Conservation (phyloP, 2,797 vertebrate species). For the Lepilemur ruficaudatus region DNA sequence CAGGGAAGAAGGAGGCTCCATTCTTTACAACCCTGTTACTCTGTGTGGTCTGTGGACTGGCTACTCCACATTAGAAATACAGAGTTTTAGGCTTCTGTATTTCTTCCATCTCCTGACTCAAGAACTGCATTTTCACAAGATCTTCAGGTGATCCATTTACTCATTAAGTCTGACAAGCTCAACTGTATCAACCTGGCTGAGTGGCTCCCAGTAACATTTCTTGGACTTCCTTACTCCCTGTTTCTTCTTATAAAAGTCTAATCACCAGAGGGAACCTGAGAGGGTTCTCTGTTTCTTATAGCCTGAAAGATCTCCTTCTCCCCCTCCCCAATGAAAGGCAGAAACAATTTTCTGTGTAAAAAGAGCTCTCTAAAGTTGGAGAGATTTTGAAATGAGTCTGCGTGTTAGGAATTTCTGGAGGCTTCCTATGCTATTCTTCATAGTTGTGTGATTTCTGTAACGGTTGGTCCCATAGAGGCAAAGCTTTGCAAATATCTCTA, state of each 20-base stretch:
- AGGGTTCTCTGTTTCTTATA: not conserved
- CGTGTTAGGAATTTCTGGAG: not conserved
- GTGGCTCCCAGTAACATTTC: not conserved
- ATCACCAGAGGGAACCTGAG: not conserved
- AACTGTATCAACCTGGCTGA: not conserved
- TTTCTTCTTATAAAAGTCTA: not conserved
- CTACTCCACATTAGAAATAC: not conserved
- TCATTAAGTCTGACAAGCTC: not conserved
- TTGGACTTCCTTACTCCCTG: not conserved
- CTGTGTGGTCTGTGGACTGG: not conserved
- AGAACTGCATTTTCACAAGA: not conserved
- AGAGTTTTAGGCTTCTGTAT: not conserved
- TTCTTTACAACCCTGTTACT: not conserved
- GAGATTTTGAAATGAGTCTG: not conserved
- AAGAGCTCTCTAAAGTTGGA: not conserved
- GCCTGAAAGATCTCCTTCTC: not conserved
- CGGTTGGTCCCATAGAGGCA: not conserved
- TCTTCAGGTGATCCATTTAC: not conserved
- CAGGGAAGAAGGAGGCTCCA: not conserved
- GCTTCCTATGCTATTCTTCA: not conserved
- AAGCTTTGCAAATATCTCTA: not conserved
- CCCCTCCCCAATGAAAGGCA: not conserved
- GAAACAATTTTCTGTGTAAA: not conserved
- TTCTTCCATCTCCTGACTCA: not conserved
- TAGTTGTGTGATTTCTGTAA: not conserved